Evolutionary conservation across 30 jellyfish, hydroid and myxozoan genomes (phyloP), one percentile per base, ranked within the genome.

Genomic region (Hydra vulgaris): DNA sequence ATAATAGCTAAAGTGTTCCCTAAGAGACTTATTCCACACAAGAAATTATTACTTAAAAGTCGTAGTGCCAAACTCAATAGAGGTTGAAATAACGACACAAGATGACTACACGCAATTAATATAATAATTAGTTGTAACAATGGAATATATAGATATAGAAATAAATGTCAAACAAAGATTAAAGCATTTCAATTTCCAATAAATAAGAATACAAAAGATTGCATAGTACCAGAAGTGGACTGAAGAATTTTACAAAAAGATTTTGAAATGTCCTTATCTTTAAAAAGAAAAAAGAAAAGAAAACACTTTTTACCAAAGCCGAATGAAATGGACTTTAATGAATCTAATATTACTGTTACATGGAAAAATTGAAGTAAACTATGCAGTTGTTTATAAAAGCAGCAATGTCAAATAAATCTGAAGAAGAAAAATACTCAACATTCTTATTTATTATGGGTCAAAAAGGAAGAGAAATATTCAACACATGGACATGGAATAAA

Each of bases 171-270:
- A n/a, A n/a, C n/a, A n/a, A n/a, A n/a, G n/a, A n/a, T n/a, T n/a
- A n/a, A n/a, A n/a, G n/a, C n/a, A n/a, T n/a, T n/a, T n/a, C n/a
- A n/a, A n/a, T n/a, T n/a, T n/a, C n/a, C n/a, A n/a, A n/a, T n/a
- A n/a, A n/a, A n/a, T n/a, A n/a, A n/a, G n/a, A 77, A 54, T 8
- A 15, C 18, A 8, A 77, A 68, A 18, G 23, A 77, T 8, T n/a
- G 77, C 89, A 3, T 52, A 7, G 5, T 56, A 56, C 71, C 71
- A 56, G 71, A 56, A 56, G n/a, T n/a, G n/a, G n/a, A n/a, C n/a
- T n/a, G n/a, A n/a, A n/a, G n/a, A n/a, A n/a, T n/a, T n/a, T n/a
- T n/a, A n/a, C n/a, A n/a, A n/a, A n/a, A n/a, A n/a, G n/a, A n/a
- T n/a, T n/a, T n/a, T n/a, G n/a, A n/a, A n/a, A 15, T 17, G 71